phyloP scores from a whole-genome alignment of 2,113 vertebrate species.

The Pedionomus torquatus region DNA sequence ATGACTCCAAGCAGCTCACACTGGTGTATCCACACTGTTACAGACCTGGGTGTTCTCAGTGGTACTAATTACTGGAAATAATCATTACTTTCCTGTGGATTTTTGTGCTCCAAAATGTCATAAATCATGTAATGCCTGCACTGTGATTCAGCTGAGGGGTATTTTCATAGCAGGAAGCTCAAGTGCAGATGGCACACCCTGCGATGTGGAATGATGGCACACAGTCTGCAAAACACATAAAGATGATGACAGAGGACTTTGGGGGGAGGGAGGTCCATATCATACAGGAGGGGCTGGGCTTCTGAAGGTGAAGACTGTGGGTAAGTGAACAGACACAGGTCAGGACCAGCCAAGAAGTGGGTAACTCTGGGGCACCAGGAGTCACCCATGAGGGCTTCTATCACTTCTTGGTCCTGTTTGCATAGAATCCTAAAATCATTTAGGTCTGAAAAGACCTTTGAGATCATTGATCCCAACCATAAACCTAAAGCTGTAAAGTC shows the following conservation, averaged over 20 bases:
- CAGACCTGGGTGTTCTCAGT: neutral
- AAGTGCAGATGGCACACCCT: neutral
- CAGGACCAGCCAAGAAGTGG: neutral
- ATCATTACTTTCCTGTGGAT: neutral
- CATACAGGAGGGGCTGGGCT: neutral
- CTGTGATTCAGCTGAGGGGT: neutral
- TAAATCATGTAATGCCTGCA: neutral
- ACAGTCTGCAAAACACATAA: neutral
- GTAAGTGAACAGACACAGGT: neutral
- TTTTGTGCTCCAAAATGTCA: neutral
- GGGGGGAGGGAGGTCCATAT: neutral
- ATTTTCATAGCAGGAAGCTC: neutral
- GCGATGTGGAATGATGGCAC: neutral
- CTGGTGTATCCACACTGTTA: neutral
- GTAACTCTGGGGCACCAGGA: rapidly evolving
- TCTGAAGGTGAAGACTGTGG: neutral
- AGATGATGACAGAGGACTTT: neutral
- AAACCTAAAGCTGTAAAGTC: neutral
- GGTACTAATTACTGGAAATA: neutral
- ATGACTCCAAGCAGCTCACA: neutral
- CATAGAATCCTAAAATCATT: neutral
- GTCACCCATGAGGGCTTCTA: neutral
- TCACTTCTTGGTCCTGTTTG: neutral
- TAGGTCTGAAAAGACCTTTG: neutral
- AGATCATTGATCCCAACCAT: neutral